Percentiles rank a stretch among this genome's conserved stretches.
Conservation (phyloP, 2,797 vertebrate genomes). For the Ptychobarbus kaznakovi region DNA sequence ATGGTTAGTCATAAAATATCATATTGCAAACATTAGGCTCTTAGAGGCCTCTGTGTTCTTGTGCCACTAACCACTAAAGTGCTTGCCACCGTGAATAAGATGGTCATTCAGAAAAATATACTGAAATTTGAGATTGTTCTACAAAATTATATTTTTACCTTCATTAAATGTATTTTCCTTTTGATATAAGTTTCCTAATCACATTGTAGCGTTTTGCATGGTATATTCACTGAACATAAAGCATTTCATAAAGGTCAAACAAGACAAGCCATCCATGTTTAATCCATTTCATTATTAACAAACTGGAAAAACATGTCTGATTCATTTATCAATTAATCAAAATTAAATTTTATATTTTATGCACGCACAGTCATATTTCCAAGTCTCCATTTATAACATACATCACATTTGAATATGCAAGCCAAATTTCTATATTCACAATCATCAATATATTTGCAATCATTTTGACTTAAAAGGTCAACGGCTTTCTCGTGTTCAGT, state of each 20-base stretch:
- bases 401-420: not conserved
- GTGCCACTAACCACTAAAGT: not conserved
- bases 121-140: not conserved
- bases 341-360: not conserved
- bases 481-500: not conserved
- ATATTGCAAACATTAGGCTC: not conserved
- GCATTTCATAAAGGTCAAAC: not conserved
- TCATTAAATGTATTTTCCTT: not conserved
- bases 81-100: not conserved
- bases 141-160: not conserved
- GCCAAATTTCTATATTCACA: not conserved
- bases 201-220: not conserved
- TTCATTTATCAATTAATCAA: not conserved
- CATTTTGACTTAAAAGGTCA: constrained; percentile 1
- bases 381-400: not conserved
- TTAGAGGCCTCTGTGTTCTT: not conserved
- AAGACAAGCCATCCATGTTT: not conserved
- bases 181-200: not conserved
- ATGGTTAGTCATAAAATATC: not conserved
- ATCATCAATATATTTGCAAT: constrained; percentile 2
- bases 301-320: not conserved
- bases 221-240: not conserved
- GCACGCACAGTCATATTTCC: not conserved
- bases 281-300: not conserved
- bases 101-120: not conserved